phyloP scores from a whole-genome alignment of 2,888 invertebrate species.

The Alviniconcha strummeri region DNA sequence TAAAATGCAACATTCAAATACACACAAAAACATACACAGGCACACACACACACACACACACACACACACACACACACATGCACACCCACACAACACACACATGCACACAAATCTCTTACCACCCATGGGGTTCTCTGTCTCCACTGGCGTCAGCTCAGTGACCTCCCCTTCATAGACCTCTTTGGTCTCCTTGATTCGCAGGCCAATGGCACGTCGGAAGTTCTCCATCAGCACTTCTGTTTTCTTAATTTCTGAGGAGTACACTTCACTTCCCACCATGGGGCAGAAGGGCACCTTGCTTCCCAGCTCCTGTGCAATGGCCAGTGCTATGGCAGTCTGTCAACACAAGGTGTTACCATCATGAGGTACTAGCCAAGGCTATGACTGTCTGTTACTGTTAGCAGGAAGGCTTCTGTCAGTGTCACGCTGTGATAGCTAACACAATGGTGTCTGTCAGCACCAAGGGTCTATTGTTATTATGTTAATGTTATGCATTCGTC shows the following conservation, averaged over 20 bases:
- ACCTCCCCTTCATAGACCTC: conserved; percentile 99
- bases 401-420: too few species aligned
- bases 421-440: too few species aligned
- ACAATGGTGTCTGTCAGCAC: too few species aligned
- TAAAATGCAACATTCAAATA: too few species aligned
- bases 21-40: too few species aligned
- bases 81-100: too few species aligned
- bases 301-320: conserved; percentile 97
- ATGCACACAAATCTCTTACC: conserved; percentile 75
- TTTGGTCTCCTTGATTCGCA: conserved; percentile 88
- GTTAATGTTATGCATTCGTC: too few species aligned
- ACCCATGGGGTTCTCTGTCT: conserved; percentile 97
- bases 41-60: too few species aligned
- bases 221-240: conserved; percentile 99
- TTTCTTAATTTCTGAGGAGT: conserved; percentile 98
- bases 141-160: conserved; percentile 96
- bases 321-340: conserved; percentile 95
- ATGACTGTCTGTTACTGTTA: too few species aligned
- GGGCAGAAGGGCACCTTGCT: conserved; percentile 85
- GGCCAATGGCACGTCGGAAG: conserved; percentile 95
- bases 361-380: too few species aligned
- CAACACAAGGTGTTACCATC: conserved; percentile 32
- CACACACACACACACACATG: too few species aligned
- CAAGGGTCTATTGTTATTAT: too few species aligned
- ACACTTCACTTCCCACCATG: conserved; percentile 85